These are phyloP conservation scores for Pseudoips prasinana DNA, from an alignment of 2,888 invertebrate species.

Conservation along the genomic window DNA sequence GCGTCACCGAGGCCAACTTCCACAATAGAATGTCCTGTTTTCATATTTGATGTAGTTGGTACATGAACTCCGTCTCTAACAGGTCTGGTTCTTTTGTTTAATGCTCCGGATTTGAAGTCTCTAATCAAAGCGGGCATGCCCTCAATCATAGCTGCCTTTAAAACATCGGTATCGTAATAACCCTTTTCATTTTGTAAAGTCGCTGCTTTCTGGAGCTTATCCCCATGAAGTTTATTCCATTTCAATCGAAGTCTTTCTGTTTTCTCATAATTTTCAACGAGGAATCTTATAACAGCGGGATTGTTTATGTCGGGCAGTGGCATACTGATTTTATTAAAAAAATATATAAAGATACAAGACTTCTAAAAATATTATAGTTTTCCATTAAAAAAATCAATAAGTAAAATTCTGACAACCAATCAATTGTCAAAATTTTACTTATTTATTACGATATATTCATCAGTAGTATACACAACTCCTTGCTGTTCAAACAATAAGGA, in stretches of 20 bases:
- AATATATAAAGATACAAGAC: no score
- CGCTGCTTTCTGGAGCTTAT: slow-evolving; percentile 40
- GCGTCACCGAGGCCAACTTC: slow-evolving; percentile 48
- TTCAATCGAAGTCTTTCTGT: slow-evolving; percentile 45
- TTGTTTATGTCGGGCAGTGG: slow-evolving; percentile 46
- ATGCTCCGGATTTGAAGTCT: slow-evolving; percentile 31
- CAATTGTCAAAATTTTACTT: no score
- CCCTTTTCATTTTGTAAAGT: slow-evolving; percentile 41
- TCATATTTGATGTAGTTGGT: slow-evolving; percentile 31
- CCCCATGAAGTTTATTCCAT: slow-evolving; percentile 41
- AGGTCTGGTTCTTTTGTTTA: slow-evolving; percentile 32
- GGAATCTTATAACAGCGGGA: slow-evolving; percentile 47
- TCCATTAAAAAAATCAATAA: no score
- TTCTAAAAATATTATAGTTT: no score
- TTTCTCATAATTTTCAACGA: slow-evolving; percentile 50
- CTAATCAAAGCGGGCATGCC: slow-evolving; percentile 41
- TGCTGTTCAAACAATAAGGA: no score
- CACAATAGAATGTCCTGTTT: slow-evolving; percentile 42
- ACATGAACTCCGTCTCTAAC: slow-evolving; percentile 36
- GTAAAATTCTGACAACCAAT: no score
- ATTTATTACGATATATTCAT: no score
- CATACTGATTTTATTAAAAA: no score
- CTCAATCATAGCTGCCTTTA: slow-evolving; percentile 31
- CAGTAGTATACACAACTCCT: no score
- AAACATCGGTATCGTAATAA: slow-evolving; percentile 36